Percentiles rank a stretch among this genome's conserved stretches.
These are phyloP conservation scores for Speoplatyrhinus poulsoni DNA, from an alignment of 2,113 vertebrate genomes.

Conservation along the genomic window DNA sequence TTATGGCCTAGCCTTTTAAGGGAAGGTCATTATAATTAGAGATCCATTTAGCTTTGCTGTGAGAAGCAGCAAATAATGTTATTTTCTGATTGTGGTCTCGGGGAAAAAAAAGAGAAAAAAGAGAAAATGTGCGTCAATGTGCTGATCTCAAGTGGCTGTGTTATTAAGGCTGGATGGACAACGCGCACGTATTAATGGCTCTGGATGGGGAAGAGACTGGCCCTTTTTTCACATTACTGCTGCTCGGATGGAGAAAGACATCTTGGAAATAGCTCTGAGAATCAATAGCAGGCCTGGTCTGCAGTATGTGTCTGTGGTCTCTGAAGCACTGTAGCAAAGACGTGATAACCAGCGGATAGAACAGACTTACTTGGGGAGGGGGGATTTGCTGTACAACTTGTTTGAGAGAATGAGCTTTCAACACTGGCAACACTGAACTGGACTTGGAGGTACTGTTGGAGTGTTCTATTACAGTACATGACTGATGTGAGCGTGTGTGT, in stretches of 20 bases:
- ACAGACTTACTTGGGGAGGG: slow-evolving; percentile 25
- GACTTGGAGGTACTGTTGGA: slow-evolving; percentile 2
- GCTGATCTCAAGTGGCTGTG: slow-evolving; percentile 83
- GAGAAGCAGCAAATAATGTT: slow-evolving; percentile 83
- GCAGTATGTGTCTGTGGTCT: slow-evolving; percentile 42
- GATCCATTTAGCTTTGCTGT: slow-evolving; percentile 78
- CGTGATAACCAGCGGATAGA: slow-evolving; percentile 53
- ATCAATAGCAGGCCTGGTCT: slow-evolving; percentile 66
- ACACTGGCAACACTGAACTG: slow-evolving; percentile 15
- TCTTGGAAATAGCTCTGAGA: slow-evolving; percentile 63
- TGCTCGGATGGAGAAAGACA: slow-evolving; percentile 60
- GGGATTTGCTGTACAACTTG: slow-evolving; percentile 18
- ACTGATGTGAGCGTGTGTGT: slow-evolving; percentile 2
- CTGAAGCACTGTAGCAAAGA: slow-evolving; percentile 38
- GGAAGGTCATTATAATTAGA: slow-evolving; percentile 76
- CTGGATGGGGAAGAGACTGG: slow-evolving; percentile 74
- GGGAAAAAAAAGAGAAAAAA: slow-evolving; percentile 48
- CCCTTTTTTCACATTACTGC: slow-evolving; percentile 69
- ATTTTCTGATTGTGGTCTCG: slow-evolving; percentile 72
- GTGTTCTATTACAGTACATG: slow-evolving; percentile 10
- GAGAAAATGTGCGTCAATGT: slow-evolving; percentile 59
- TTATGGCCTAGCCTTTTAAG: slow-evolving; percentile 72
- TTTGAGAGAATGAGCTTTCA: slow-evolving; percentile 27
- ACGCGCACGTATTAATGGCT: slow-evolving; percentile 72
- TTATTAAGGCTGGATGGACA: slow-evolving; percentile 79